Conservation (phyloP, 2,113 vertebrate genomes). For the Puffinus mauretanicus region DNA sequence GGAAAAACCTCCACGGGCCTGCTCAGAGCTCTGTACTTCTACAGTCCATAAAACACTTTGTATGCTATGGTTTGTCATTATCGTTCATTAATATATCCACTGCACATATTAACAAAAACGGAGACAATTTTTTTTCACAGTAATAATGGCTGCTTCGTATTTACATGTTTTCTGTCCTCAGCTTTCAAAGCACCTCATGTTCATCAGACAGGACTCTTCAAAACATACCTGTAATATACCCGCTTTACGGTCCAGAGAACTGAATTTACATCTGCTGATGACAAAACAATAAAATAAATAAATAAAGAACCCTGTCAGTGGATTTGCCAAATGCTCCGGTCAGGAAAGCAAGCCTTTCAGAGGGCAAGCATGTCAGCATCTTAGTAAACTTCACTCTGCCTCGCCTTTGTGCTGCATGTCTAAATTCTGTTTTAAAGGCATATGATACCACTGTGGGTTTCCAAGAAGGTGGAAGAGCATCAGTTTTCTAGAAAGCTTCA, state of each 20-base stretch:
- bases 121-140: not conserved
- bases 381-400: not conserved
- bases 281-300: not conserved
- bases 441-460: fast-evolving
- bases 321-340: not conserved
- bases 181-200: not conserved
- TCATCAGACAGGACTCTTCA: not conserved
- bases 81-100: not conserved
- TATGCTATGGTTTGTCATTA: not conserved
- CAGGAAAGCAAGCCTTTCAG: not conserved
- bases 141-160: not conserved
- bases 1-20: not conserved
- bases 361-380: not conserved
- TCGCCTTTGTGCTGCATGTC: not conserved
- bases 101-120: not conserved
- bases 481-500: not conserved
- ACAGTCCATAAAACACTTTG: not conserved
- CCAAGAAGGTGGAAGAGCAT: not conserved
- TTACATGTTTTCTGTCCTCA: not conserved
- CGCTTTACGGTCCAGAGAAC: not conserved
- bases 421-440: not conserved
- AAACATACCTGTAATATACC: fast-evolving
- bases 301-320: not conserved
- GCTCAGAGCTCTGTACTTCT: not conserved
- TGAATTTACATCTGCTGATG: not conserved